Evolutionary conservation across 2,113 vertebrate genomes (phyloP), one percentile per base, ranked within the genome.

Genomic region (Daphoenositta chrysoptera): DNA sequence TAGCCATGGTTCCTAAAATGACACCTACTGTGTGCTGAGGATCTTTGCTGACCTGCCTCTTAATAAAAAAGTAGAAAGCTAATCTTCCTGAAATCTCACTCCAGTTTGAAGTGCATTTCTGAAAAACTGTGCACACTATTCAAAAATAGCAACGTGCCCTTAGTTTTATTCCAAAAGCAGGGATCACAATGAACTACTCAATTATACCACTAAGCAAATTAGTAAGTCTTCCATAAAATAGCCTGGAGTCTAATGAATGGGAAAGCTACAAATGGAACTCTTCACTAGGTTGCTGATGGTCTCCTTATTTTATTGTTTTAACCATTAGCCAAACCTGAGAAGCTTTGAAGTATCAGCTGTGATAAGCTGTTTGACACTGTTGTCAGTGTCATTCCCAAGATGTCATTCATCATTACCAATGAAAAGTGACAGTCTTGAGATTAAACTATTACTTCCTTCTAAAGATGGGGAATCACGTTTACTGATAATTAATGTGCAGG

Each of bases 371-470:
- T 96, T 95, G 96, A 97, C 97, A 92, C n/a, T 88, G 39, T 93
- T 97, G 89, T 84, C 93, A 95, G 87, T 83, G 48, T 83, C 71
- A 70, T 48, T 83, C 22, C 27, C 56, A 70, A 63, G 42, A 77
- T 28, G 35, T 70, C 63, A 58, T 89, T 84, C 73, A 94, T 96
- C 92, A 89, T 79, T 94, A 60, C 47, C 79, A 95, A 94, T 92
- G 91, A 95, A 91, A 97, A 97, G 76, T 95, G 96, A 97, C 96
- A 98, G 85, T 94, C 24, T 30, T 84, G 88, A 97, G 89, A 97
- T 97, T 97, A 97, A 97, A 97, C 93, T 96, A 91, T 96, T 95
- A 97, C 96, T 97, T 97, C 87, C 92, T 96, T 90, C 94, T 88
- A 75, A 97, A 97, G 83, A 96, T 76, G 75, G 82, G 83, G 93